A percentile compares a stretch with the other conserved stretches of the same genome.
These are phyloP conservation scores for Notothenia rossii DNA, from an alignment of 2,113 vertebrate species.

Conservation along the genomic window DNA sequence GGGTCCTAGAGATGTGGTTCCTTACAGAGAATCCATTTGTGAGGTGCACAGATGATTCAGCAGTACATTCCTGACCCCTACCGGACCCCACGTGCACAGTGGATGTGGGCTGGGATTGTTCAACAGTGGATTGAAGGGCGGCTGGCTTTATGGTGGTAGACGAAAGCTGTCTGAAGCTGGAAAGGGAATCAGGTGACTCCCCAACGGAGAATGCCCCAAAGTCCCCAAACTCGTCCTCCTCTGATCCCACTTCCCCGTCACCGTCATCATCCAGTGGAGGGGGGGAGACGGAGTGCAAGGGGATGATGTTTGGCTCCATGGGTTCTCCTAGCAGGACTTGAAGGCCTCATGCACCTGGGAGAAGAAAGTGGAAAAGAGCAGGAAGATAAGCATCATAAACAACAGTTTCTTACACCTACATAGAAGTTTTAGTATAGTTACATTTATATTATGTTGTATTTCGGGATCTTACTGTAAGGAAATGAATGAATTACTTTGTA, in stretches of 20 bases:
- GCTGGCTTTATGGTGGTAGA: slow-evolving; percentile 81
- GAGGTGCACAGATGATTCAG: slow-evolving; percentile 79
- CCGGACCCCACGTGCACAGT: slow-evolving; percentile 58
- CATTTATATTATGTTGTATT: not conserved
- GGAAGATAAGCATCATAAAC: not conserved
- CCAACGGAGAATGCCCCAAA: slow-evolving; percentile 89
- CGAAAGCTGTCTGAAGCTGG: slow-evolving; percentile 70
- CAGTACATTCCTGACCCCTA: slow-evolving; percentile 50
- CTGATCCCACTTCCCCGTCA: slow-evolving; percentile 76
- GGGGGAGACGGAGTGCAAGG: slow-evolving; percentile 90
- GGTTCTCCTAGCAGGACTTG: slow-evolving; percentile 74
- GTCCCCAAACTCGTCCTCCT: slow-evolving; percentile 93
- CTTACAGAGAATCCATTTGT: slow-evolving; percentile 86
- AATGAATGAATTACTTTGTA: not conserved
- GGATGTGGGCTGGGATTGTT: slow-evolving; percentile 73
- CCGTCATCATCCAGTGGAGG: slow-evolving; percentile 86
- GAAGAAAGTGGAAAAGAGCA: not conserved
- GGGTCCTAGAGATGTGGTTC: slow-evolving; percentile 55
- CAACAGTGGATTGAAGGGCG: slow-evolving; percentile 80
- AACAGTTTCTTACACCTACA: not conserved
- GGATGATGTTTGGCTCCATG: slow-evolving; percentile 94
- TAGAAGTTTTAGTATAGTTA: not conserved
- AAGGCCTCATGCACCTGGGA: slow-evolving; percentile 82
- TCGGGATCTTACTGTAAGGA: not conserved
- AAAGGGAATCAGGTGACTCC: slow-evolving; percentile 78